Conservation (phyloP, 1,140 invertebrate genomes). For the Leucophenga varia region DNA sequence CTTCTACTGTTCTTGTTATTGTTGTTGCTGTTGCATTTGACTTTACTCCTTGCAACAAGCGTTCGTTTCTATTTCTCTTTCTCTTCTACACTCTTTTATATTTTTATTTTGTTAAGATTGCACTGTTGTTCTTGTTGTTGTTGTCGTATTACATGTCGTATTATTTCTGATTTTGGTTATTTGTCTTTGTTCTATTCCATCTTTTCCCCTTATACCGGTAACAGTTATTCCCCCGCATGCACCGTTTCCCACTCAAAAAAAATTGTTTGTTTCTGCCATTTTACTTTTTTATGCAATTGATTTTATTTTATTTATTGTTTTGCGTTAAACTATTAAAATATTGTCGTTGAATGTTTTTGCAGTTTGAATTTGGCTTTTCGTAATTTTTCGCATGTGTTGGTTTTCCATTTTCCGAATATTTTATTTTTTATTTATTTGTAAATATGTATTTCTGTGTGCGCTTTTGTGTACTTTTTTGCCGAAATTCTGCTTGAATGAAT, state of each 20-base stretch:
- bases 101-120: constrained; percentile 14
- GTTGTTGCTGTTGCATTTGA: constrained; percentile 21
- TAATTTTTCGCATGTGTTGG: constrained; percentile 18
- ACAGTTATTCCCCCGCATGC: constrained; percentile 11
- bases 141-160: constrained; percentile 41
- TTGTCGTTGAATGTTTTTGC: constrained; percentile 28
- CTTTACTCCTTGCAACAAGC: no score
- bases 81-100: no score
- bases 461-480: neutral
- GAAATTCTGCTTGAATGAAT: constrained; percentile 25
- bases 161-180: constrained; percentile 39
- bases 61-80: no score
- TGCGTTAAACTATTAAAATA: constrained; percentile 55
- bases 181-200: constrained; percentile 37
- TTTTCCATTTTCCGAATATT: constrained; percentile 8
- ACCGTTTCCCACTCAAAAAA: constrained; percentile 3
- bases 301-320: constrained; percentile 54
- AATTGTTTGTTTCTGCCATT: neutral
- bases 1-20: constrained; percentile 28
- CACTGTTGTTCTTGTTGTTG: constrained; percentile 11
- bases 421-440: constrained; percentile 7
- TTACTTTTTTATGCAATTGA: constrained; percentile 26
- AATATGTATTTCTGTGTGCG: neutral
- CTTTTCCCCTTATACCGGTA: constrained; percentile 13
- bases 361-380: constrained; percentile 4